Percentiles rank a stretch among this genome's conserved stretches.
These are phyloP conservation scores for Luehdorfia chinensis DNA, from an alignment of 1,140 invertebrate genomes.

Conservation along the genomic window DNA sequence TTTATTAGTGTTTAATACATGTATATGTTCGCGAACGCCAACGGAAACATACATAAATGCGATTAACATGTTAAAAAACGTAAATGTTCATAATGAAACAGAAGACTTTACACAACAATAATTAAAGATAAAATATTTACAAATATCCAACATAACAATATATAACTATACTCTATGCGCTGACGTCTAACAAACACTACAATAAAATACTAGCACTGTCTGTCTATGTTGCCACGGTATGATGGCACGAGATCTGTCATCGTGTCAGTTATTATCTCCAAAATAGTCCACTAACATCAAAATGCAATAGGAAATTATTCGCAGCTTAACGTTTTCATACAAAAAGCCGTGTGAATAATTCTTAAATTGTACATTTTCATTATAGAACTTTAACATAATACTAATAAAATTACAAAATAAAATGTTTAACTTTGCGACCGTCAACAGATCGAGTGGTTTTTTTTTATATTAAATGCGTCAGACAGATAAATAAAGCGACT, in stretches of 20 bases:
- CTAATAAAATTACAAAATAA: too few species aligned
- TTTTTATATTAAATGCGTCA: slow-evolving; percentile 4
- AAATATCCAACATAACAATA: slow-evolving; percentile 48
- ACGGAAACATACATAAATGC: slow-evolving; percentile 17
- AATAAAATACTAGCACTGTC: background rate
- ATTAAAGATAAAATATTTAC: slow-evolving; percentile 57
- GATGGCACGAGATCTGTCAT: background rate
- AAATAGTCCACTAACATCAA: too few species aligned
- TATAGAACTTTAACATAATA: too few species aligned
- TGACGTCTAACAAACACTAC: slow-evolving; percentile 15
- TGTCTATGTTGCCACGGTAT: background rate
- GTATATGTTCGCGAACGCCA: too few species aligned
- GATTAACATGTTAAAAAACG: slow-evolving; percentile 26
- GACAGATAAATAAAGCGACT: slow-evolving; percentile 14
- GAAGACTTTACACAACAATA: slow-evolving; percentile 63
- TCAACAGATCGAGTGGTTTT: too few species aligned
- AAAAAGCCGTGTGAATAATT: too few species aligned
- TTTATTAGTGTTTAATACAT: too few species aligned
- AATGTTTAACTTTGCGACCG: too few species aligned
- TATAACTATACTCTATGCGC: slow-evolving; percentile 22
- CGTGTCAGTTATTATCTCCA: too few species aligned
- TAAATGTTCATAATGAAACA: slow-evolving; percentile 46
- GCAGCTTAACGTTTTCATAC: too few species aligned
- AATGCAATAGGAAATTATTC: too few species aligned
- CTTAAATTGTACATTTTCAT: too few species aligned